These are phyloP conservation scores for Pemphigus obesinymphae DNA, from an alignment of 1,140 invertebrate genomes.

Conservation along the genomic window DNA sequence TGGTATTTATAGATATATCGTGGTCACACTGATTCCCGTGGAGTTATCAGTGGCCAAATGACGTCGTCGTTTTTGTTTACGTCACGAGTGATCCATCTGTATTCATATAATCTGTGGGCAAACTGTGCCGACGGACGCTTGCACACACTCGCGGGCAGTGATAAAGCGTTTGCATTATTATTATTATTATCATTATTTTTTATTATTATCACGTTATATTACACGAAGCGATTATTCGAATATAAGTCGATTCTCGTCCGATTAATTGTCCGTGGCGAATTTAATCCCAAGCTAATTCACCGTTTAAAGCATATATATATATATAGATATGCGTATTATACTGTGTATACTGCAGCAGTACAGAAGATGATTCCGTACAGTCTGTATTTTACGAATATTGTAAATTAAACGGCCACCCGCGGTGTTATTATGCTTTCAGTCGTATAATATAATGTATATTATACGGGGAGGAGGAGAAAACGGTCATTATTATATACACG, in stretches of 20 bases:
- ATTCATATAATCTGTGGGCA: no score
- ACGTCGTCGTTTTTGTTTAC: no score
- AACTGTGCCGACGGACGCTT: not conserved
- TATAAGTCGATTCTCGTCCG: constrained; percentile 20
- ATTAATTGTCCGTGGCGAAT: constrained; percentile 41
- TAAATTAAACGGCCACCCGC: constrained; percentile 41
- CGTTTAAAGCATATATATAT: not conserved
- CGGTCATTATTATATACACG: not conserved
- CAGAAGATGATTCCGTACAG: not conserved
- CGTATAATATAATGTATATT: not conserved
- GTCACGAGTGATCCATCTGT: no score
- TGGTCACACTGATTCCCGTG: no score
- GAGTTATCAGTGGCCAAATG: no score
- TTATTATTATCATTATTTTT: not conserved
- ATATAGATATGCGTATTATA: not conserved
- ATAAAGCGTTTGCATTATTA: not conserved
- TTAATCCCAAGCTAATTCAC: constrained; percentile 21
- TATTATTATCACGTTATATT: constrained; percentile 3
- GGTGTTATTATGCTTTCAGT: not conserved
- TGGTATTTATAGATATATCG: no score
- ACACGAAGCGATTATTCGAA: no score
- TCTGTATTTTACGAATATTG: constrained; percentile 18
- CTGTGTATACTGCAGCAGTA: not conserved
- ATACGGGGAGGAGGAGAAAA: not conserved
- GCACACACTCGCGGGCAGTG: not conserved